Conservation (phyloP, 2,888 invertebrate species). For the Troides aeacus region DNA sequence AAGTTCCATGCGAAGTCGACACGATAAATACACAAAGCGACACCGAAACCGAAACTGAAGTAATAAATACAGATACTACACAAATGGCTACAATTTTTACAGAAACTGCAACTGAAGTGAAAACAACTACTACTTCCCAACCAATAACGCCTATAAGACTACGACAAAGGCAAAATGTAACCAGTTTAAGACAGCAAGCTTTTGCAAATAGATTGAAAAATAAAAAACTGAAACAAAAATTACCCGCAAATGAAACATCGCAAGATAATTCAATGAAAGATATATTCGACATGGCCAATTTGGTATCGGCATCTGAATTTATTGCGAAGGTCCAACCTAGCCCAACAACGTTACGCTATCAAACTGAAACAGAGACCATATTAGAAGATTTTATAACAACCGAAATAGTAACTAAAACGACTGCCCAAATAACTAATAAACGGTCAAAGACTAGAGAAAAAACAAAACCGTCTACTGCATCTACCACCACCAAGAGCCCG, state of each 20-base stretch:
- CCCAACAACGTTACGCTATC: constrained; percentile 39
- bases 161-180: constrained; percentile 46
- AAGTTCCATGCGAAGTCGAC: constrained; percentile 3
- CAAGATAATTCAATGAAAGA: constrained; percentile 56
- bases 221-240: constrained; percentile 62
- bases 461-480: constrained; percentile 37
- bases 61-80: constrained; percentile 31
- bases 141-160: constrained; percentile 39
- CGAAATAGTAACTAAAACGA: constrained; percentile 43
- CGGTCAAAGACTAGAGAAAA: constrained; percentile 35
- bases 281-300: constrained; percentile 57
- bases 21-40: constrained; percentile 23
- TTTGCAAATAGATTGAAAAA: constrained; percentile 62
- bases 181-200: constrained; percentile 57
- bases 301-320: constrained; percentile 69
- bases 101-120: constrained; percentile 36
- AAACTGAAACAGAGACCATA: constrained; percentile 49
- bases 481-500: constrained; percentile 37
- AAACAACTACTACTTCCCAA: constrained; percentile 41
- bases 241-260: constrained; percentile 61
- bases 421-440: constrained; percentile 37
- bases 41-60: constrained; percentile 33
- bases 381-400: constrained; percentile 56
- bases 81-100: constrained; percentile 38
- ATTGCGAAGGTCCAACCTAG: constrained; percentile 59